Conservation (phyloP, 2,888 invertebrate species). For the Caenorhabditis doughertyi region DNA sequence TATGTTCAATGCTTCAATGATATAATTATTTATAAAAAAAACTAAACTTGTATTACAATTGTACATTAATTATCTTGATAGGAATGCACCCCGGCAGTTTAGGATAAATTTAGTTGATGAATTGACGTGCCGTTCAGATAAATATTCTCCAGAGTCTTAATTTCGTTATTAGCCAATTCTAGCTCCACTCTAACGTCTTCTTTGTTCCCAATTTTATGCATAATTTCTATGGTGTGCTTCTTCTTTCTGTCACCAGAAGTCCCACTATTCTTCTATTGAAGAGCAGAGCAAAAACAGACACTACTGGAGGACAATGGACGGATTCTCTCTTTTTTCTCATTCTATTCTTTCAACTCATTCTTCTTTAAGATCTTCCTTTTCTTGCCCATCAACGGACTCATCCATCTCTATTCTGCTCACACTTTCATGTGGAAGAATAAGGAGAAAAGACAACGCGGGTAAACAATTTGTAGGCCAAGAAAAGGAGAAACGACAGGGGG, state of each 20-base stretch:
- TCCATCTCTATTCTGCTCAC: constrained; percentile 40
- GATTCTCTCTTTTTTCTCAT: constrained; percentile 29
- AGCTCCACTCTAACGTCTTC: constrained; percentile 5
- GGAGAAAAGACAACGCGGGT: neutral
- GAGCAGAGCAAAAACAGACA: constrained; percentile 44
- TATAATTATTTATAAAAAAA: no score
- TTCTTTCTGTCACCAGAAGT: constrained; percentile 9
- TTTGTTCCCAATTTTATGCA: constrained; percentile 53
- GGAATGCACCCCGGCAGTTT: no score
- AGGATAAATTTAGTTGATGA: no score
- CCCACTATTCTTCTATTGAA: constrained; percentile 31
- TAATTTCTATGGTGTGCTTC: constrained; percentile 28
- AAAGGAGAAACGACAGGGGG: constrained; percentile 7
- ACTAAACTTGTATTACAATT: no score
- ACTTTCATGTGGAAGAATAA: constrained; percentile 15
- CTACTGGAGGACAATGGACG: constrained; percentile 53
- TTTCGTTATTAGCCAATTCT: neutral
- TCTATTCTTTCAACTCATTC: constrained; percentile 22
- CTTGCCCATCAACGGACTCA: constrained; percentile 18
- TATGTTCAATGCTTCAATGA: no score
- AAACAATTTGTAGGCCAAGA: constrained; percentile 43
- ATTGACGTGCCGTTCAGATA: no score
- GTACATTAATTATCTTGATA: no score
- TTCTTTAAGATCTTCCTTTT: constrained; percentile 17
- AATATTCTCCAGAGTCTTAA: no score